phyloP scores from a whole-genome alignment of 2,888 invertebrate genomes.

The Drosophila parthenogenetica region DNA sequence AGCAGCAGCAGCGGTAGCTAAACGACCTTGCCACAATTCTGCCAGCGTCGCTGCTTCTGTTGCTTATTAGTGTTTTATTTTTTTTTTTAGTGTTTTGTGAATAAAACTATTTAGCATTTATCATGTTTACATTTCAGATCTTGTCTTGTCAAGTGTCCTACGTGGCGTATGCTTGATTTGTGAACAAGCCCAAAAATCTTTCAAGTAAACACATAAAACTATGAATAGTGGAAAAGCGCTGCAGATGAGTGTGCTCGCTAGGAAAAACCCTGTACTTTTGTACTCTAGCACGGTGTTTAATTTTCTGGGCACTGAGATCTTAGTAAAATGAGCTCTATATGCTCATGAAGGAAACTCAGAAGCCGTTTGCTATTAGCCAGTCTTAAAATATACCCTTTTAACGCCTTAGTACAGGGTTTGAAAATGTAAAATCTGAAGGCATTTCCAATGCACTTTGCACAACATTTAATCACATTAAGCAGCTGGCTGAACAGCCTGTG shows the following conservation, averaged over 20 bases:
- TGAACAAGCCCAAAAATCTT: constrained; percentile 34
- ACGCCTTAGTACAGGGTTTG: neutral
- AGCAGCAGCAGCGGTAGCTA: constrained; percentile 35
- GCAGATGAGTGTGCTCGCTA: neutral
- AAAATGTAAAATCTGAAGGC: constrained; percentile 18
- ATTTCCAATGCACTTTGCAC: constrained; percentile 70
- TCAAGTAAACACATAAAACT: neutral
- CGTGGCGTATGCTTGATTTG: constrained; percentile 54
- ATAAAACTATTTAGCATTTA: constrained; percentile 36
- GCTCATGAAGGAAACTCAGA: no score
- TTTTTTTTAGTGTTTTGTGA: neutral
- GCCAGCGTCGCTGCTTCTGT: constrained; percentile 31
- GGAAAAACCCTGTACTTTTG: neutral
- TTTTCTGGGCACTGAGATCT: no score
- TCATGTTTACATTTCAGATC: constrained; percentile 37
- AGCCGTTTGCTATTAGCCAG: no score
- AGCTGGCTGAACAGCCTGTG: constrained; percentile 58
- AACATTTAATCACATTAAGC: constrained; percentile 78
- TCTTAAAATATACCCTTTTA: neutral
- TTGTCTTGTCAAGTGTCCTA: constrained; percentile 40
- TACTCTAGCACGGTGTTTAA: no score
- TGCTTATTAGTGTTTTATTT: constrained; percentile 43
- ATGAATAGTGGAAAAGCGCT: neutral
- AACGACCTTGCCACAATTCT: constrained; percentile 67
- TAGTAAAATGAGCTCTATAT: no score